Evolutionary conservation across 1,140 invertebrate species (phyloP).

Genomic region (Nephila pilipes): DNA sequence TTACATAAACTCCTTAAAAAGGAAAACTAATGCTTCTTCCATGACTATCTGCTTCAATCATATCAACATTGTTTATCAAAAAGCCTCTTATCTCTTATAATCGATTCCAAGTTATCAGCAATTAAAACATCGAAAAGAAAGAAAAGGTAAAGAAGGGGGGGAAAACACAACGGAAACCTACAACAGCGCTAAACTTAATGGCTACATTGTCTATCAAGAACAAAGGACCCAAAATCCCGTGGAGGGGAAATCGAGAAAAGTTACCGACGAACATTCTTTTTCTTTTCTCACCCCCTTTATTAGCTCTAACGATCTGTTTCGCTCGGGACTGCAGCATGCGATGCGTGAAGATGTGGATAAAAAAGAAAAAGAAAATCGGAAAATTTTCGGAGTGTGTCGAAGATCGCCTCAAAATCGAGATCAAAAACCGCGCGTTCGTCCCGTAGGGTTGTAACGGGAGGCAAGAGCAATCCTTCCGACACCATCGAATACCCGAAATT

Average conservation of each 20-base stretch:
- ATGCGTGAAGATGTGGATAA: slow-evolving; percentile 3
- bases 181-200: neutral
- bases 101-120: neutral
- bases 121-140: too few relatives aligned
- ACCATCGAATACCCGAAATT: slow-evolving; percentile 45
- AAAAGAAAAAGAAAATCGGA: slow-evolving; percentile 26
- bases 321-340: too few relatives aligned
- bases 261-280: neutral
- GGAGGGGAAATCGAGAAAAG: slow-evolving; percentile 21
- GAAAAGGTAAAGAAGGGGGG: neutral
- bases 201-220: neutral
- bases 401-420: slow-evolving; percentile 62
- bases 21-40: neutral
- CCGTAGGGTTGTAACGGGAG: slow-evolving; percentile 30
- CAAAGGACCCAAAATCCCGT: neutral
- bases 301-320: slow-evolving; percentile 4
- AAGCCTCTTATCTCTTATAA: too few relatives aligned
- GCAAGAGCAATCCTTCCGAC: slow-evolving; percentile 41
- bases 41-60: neutral
- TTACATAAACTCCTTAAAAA: neutral
- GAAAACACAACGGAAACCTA: neutral
- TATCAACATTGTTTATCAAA: neutral
- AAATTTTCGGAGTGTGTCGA: slow-evolving; percentile 60
- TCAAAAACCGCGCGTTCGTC: slow-evolving; percentile 59
- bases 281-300: neutral